Conservation (phyloP, 2,797 vertebrate species). For the Hozukius guyotensis region DNA sequence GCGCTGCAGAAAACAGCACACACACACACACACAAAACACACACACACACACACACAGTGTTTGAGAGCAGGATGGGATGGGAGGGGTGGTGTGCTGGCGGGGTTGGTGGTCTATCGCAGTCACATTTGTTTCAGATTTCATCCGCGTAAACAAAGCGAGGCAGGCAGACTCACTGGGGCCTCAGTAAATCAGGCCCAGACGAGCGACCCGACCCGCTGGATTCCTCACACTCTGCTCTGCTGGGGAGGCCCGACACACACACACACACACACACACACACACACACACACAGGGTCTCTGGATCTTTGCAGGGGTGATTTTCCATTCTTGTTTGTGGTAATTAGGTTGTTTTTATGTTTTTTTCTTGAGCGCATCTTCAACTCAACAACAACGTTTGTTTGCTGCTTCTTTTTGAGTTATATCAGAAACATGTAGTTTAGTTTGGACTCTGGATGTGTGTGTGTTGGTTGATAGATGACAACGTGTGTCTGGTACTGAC, state of each 20-base stretch:
- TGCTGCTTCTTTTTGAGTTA: not conserved
- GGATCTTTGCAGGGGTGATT: not conserved
- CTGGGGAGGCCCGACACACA: not conserved
- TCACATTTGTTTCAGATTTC: constrained; percentile 79
- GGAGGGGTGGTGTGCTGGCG: not conserved
- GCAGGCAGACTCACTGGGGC: constrained; percentile 78
- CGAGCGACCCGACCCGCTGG: constrained; percentile 39
- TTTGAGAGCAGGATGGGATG: not conserved
- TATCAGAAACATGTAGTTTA: not conserved
- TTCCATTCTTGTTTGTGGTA: not conserved
- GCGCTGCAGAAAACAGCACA: not conserved
- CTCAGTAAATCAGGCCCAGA: constrained; percentile 72
- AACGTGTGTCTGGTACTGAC: not conserved
- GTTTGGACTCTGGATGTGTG: not conserved
- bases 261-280: not conserved
- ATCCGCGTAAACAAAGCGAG: constrained; percentile 72
- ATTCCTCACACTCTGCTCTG: not conserved
- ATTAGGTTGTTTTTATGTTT: not conserved
- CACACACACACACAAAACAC: not conserved
- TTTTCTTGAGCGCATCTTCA: not conserved
- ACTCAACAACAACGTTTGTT: not conserved
- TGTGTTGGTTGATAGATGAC: not conserved
- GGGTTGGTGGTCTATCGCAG: constrained; percentile 49
- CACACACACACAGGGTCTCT: not conserved
- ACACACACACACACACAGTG: not conserved